These are phyloP conservation scores for Crossaster papposus DNA, from an alignment of 53 echinoderm and acorn worm genomes.

Conservation along the genomic window DNA sequence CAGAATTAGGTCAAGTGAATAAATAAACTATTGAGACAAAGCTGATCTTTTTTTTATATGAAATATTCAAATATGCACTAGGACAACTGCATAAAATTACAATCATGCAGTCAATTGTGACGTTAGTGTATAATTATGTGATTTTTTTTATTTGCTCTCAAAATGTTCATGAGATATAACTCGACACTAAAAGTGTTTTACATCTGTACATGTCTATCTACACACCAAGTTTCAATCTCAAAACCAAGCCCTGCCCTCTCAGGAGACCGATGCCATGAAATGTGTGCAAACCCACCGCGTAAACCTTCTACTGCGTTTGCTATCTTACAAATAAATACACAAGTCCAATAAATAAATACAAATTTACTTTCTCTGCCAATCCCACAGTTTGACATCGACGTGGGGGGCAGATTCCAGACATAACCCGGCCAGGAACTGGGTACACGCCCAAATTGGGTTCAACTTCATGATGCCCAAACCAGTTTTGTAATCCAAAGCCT, in stretches of 20 bases:
- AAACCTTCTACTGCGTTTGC: not conserved
- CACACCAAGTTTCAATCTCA: not conserved
- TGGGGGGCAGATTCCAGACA: not conserved
- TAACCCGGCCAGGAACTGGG: no score
- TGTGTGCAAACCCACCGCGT: not conserved
- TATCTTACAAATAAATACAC: slow-evolving; percentile 60
- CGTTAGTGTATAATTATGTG: slow-evolving; percentile 16
- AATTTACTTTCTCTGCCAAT: not conserved
- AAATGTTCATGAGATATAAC: not conserved
- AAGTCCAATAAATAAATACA: slow-evolving; percentile 55
- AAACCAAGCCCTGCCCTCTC: not conserved
- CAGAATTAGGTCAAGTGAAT: no score
- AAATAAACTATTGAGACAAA: no score
- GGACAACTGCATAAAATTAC: not conserved
- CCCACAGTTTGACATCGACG: not conserved
- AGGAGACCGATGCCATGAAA: slow-evolving; percentile 15
- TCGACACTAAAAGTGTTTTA: slow-evolving; percentile 25
- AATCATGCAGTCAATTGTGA: slow-evolving; percentile 34
- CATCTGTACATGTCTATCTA: slow-evolving; percentile 46
- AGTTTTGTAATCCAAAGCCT: no score
- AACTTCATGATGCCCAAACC: no score
- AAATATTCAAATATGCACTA: not conserved
- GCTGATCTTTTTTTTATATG: no score
- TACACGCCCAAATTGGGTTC: no score
- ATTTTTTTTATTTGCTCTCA: not conserved